Evolutionary conservation across 2,113 vertebrate species (phyloP), one percentile per base, ranked within the genome.

Genomic region (Neofelis nebulosa): DNA sequence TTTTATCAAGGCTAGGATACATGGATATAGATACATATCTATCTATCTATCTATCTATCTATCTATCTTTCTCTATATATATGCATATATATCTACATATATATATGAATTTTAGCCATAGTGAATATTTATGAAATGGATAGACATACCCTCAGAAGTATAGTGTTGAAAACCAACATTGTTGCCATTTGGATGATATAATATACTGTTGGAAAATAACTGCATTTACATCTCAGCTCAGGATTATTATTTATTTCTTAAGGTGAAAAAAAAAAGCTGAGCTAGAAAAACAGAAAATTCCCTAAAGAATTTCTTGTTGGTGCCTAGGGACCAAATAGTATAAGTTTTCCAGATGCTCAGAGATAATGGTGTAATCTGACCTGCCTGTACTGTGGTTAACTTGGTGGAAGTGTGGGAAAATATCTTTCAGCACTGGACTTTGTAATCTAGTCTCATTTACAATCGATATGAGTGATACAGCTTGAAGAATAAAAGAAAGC

Each of bases 301-400:
- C 79, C 97, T 88, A 63, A 91, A 95, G 97, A 38, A 63, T 91
- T 93, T 48, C 50, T 93, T 94, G n/a, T 88, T 76, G 71, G 87
- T 92, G 3, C 21, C 78, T 76, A 57, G 92, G 88, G 87, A 97
- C 76, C 31, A 93, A 94, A 97, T 84, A 61, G 74, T 74, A 55
- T 71, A 95, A 90, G 48, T 95, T 98, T 98, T 98, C 97, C 97
- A 98, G 97, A 96, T 97, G 97, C 97, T 92, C 91, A 78, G 18
- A 98, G 97, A 95, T 97, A 97, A 98, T 96, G 79, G 50, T 87
- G 92, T 97, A 98, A 98, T 80, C 65, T 83, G 97, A 98, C 68
- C 94, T 92, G 48, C 38, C 36, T 90, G 12, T 83, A 69, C 41
- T 31, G 81, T 38, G 41, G 48, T 80, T 89, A 83, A 93, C 78